Conservation (phyloP, 1,140 invertebrate species). For the Eriosoma lanigerum region DNA sequence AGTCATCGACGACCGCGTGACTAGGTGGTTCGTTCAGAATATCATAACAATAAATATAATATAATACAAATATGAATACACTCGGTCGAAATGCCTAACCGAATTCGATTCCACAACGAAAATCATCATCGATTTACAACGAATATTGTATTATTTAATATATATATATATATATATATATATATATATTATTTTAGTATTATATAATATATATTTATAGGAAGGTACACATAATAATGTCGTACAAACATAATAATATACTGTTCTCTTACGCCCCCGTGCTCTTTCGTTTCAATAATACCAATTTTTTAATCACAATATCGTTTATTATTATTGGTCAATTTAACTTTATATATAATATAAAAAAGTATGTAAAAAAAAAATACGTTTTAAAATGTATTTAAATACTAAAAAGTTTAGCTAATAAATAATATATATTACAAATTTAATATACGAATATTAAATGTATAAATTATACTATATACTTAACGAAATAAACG, state of each 20-base stretch:
- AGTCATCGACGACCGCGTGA: conserved; percentile 23
- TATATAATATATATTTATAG: background rate
- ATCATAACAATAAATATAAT: conserved; percentile 1
- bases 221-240: background rate
- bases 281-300: background rate
- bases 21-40: conserved; percentile 31
- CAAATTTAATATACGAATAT: background rate
- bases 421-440: background rate
- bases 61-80: conserved; percentile 42
- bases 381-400: too few species aligned
- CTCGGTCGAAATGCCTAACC: background rate
- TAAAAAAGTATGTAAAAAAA: background rate
- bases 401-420: too few species aligned
- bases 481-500: background rate
- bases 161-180: background rate
- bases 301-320: conserved; percentile 16
- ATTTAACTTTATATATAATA: background rate
- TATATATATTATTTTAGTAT: background rate
- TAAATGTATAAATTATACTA: background rate
- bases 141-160: background rate
- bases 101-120: conserved; percentile 13
- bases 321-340: conserved; percentile 14
- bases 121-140: background rate
- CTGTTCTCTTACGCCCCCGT: background rate
- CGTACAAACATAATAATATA: conserved; percentile 15